Base-by-base conservation (phyloP, 2,888 invertebrate genomes). In the Heliconius ismenius region DNA sequence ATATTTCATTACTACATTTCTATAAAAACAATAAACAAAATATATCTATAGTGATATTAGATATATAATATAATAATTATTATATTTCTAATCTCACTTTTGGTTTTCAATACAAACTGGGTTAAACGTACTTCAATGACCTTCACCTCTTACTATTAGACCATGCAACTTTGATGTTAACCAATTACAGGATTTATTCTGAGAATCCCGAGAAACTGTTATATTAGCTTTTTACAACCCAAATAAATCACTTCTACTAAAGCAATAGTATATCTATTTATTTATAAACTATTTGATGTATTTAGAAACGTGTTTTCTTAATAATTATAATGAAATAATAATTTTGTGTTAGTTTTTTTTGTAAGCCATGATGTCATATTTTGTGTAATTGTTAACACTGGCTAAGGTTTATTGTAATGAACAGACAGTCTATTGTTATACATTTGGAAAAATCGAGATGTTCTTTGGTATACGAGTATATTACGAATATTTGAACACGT, bases 171-270 rank as follows among this genome's bases (percentile, higher is more conserved):
- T 69, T 73, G 75, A 73, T 65, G 68, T 10, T 76, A 60, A 63
- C 75, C 76, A 78, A 76, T 36, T n/a, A 13, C 28, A n/a, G 28
- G 15, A 70, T 58, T 54, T 70, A 70, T 70, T 70, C 32, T 58
- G 54, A 70, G 32, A 54, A 32, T 70, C n/a, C 70, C 32, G 32
- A 28, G 54, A 70, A 69, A 58, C 54, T 58, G n/a, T 64, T 26
- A 43, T 62, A 62, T 32, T 15, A 24, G 28, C 43, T 36, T 43
- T 73, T 69, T 63, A 43, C 28, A 32, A 60, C 43, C 24, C 28
- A 28, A 70, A 54, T 70, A 70, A 70, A 54, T 32, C 54, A 54
- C 54, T 21, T 2, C 26, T 18, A n/a, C 54, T n/a, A 28, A 69
- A 28, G 28, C 13, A 54, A 13, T 28, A 18, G n/a, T n/a, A n/a